A percentile compares a stretch with the other conserved stretches of the same genome.
Evolutionary conservation across 2,113 vertebrate genomes (phyloP).

Genomic region (Gulo gulo): DNA sequence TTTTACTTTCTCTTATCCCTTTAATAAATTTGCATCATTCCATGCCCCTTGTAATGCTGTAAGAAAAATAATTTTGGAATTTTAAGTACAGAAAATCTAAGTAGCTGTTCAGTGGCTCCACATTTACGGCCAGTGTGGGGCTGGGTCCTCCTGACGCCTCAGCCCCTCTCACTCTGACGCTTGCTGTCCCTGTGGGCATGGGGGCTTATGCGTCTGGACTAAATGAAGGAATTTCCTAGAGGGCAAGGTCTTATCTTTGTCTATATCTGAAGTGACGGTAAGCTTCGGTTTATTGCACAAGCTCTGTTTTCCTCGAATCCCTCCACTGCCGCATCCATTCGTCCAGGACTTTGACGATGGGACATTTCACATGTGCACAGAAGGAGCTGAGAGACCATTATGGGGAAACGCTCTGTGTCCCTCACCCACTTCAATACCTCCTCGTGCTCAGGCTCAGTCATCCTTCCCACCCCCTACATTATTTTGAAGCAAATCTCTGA

Average conservation of each 20-base stretch:
- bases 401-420: rapidly evolving
- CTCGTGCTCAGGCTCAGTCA: rapidly evolving
- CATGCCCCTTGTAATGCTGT: background rate
- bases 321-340: background rate
- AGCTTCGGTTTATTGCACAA: background rate
- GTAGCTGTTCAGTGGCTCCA: background rate
- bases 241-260: background rate
- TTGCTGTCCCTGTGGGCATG: rapidly evolving
- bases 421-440: rapidly evolving
- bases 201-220: background rate
- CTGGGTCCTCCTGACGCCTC: background rate
- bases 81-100: background rate
- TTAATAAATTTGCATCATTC: background rate
- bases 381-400: background rate
- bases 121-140: rapidly evolving
- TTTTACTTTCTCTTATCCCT: background rate
- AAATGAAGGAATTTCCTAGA: background rate
- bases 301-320: background rate
- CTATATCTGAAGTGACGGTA: background rate
- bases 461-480: background rate
- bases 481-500: background rate
- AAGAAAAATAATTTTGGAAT: background rate
- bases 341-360: background rate
- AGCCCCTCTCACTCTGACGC: background rate
- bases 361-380: background rate